Base-by-base conservation (phyloP, 2,888 invertebrate genomes). In the Cheilosia soror region DNA sequence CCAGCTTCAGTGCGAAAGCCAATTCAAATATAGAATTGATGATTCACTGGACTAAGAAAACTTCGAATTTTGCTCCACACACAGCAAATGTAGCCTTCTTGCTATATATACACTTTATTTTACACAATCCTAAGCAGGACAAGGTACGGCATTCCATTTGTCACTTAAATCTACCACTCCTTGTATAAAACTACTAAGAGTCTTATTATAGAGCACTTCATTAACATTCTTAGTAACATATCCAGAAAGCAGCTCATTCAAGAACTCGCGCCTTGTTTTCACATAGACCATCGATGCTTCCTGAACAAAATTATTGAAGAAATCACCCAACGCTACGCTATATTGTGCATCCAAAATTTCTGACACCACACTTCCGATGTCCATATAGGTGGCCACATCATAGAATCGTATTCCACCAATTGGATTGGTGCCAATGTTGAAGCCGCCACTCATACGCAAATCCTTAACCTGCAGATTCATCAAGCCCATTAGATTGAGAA, bases 271-370 rank as follows among this genome's bases (percentile, higher is more conserved):
- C 20, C 58, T 58, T 11, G 25, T 27, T 31, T 66, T 7, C 13
- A 68, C 7, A 58, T 47, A 25, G 6, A 89, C 49, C 2, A 87
- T 51, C 2, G 72, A 2, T 0, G 87, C 31, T 5, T 89, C 78
- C 42, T 80, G 72, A 5, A 72, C 60, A 11, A 51, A 87, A 1
- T 71, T 75, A 25, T 90, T 88, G 55, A 72, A 37, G 37, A 87
- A 88, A 53, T 88, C 87, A 79, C 90, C 90, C 29, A 73, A 31
- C 0, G 88, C 63, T 29, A 89, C 88, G 57, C 87, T 79, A 89
- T 80, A 89, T 25, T 88, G 27, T 0, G 72, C 60, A 60, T 90
- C 88, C 89, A 89, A 88, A 78, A 88, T 88, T 40, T 88, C 87
- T 13, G 87, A 71, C 4, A 68, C 42, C 0, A 88, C 62, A 65